These are phyloP conservation scores for Pilophorus perplexus DNA, from an alignment of 2,888 invertebrate genomes.

Conservation along the genomic window DNA sequence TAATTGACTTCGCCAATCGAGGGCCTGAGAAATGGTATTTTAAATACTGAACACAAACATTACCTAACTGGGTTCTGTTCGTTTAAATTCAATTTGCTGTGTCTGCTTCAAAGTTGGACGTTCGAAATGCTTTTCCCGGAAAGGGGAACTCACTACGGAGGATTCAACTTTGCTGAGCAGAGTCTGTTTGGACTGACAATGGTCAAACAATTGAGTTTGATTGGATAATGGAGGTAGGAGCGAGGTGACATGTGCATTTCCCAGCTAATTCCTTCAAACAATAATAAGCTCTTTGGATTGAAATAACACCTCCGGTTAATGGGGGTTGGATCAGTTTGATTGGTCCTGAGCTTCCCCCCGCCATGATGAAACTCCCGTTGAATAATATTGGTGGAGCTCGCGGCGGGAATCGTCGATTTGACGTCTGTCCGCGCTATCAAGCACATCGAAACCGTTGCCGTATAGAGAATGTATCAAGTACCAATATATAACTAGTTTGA, in stretches of 20 bases:
- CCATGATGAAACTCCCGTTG: not conserved
- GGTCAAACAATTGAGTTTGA: conserved; percentile 37
- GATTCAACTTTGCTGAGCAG: not conserved
- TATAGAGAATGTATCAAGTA: no score
- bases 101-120: not conserved
- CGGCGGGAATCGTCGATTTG: conserved; percentile 1
- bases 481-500: no score
- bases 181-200: conserved; percentile 16
- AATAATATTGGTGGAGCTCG: conserved; percentile 13
- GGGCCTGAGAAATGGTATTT: no score
- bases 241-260: conserved; percentile 30
- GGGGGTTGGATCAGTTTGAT: conserved; percentile 25
- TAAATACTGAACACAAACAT: no score
- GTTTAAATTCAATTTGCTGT: conserved; percentile 8
- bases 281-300: conserved; percentile 38
- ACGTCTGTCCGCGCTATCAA: conserved; percentile 9
- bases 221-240: conserved; percentile 33
- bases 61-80: not conserved
- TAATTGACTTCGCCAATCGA: no score
- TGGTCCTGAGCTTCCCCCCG: not conserved
- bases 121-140: not conserved
- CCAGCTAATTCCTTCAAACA: conserved; percentile 35
- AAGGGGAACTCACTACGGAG: not conserved
- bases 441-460: no score
- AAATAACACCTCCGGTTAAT: conserved; percentile 33